Evolutionary conservation across 2,888 invertebrate genomes (phyloP), one percentile per base, ranked within the genome.

Genomic region (Halocaridina rubra): DNA sequence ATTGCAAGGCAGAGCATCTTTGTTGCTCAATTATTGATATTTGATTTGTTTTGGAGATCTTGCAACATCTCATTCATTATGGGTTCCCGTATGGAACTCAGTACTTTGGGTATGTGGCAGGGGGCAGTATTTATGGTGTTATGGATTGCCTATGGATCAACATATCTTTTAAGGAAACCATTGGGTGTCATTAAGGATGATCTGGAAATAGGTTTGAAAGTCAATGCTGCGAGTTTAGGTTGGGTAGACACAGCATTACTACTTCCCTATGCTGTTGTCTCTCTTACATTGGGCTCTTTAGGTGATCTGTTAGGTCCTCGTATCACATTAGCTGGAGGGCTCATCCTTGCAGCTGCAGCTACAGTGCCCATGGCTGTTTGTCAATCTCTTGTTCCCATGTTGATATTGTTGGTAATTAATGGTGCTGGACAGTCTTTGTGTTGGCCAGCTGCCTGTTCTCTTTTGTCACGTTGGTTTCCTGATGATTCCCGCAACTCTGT

Each of bases 361-460:
- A 91, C 91, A 91, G 90, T 91, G 64, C 88, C 90, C 0, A 91
- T 92, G 89, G 91, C 91, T 32, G 85, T 89, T 8, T 91, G 91
- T 90, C 90, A 89, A 77, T 90, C 89, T 72, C 90, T 91, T 80
- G 89, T 84, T 22, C 86, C 91, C 22, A 90, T 91, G 71, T 2
- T 91, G 13, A 30, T 78, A 1, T 88, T 92, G 33, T 89, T 92
- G 69, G 91, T 91, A 88, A 82, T 91, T 53, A 91, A 91, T 89
- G 92, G 92, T 19, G 89, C 91, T 33, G 90, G 90, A 22, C 90
- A 92, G 90, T 91, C 91, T 24, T 90, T 91, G 53, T 91, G 91
- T 81, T 92, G 92, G 92, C 92, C 92, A 5, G 91, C 91, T 77
- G 90, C 91, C 85, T 91, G 91, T 86, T 91, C 92, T 87, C 89